Base-by-base conservation (phyloP, 2,113 vertebrate genomes). In the Melanotaenia duboulayi region DNA sequence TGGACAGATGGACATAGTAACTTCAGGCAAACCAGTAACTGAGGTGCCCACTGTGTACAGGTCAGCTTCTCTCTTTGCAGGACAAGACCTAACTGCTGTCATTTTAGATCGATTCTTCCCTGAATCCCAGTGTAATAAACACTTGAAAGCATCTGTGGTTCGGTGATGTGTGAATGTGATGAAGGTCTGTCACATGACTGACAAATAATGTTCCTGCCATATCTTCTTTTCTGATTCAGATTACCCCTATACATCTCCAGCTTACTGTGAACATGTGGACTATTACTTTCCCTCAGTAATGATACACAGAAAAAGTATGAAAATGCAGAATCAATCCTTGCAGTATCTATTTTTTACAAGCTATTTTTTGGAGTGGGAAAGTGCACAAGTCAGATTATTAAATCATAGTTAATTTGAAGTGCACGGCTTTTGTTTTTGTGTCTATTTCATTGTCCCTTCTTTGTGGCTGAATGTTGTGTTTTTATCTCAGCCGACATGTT, bases 71-170 rank as follows among this genome's bases (percentile, higher is more conserved):
- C 61, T 71, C 82, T 90, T 76, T 69, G 59, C 80, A 76, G 75
- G 72, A 86, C 67, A 59, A 63, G 71, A 87, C 74, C 44, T 74
- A 87, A 74, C 87, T 85, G 90, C 85, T 92, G 92, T 91, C 91
- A 90, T 92, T 91, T 90, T 68, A 83, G 73, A 93, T 91, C 59
- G 80, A 92, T 90, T 85, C 85, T 68, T 82, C 83, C 78, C 80
- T 0, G n/a, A 85, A 80, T 80, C 78, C 78, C 81, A 74, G 80
- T 72, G 86, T 87, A 91, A 92, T 90, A 91, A 90, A 89, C 90
- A 90, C 87, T 90, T 83, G 78, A 90, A 83, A 87, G 81, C 60
- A 58, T 65, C 66, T 81, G 71, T 64, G 74, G 59, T 83, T 83
- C 67, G 79, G 70, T 78, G 83, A 81, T 83, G 88, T 85, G 77